Evolutionary conservation across 1,140 invertebrate genomes (phyloP).

Genomic region (Tetragnatha versicolor): DNA sequence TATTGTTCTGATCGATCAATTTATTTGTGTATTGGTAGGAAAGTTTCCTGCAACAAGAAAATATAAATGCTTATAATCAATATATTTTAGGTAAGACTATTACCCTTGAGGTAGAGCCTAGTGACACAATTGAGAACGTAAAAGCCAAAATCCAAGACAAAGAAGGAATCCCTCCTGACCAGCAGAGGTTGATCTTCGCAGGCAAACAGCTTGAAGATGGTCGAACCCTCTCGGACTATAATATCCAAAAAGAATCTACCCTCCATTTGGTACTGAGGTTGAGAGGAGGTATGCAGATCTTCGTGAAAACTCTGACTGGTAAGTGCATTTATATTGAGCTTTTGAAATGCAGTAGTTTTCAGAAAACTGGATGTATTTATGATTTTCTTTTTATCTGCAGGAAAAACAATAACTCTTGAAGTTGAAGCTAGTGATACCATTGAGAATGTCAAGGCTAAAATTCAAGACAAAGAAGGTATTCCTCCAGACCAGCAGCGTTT

Average conservation of each 20-base stretch:
- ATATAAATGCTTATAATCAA: too few relatives aligned
- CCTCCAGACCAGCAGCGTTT: too few relatives aligned
- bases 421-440: too few relatives aligned
- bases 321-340: slow-evolving; percentile 65
- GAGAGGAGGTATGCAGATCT: slow-evolving; percentile 66
- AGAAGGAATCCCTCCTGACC: slow-evolving; percentile 67
- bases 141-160: slow-evolving; percentile 88
- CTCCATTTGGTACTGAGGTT: slow-evolving; percentile 65
- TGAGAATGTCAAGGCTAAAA: too few relatives aligned
- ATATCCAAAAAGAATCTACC: slow-evolving; percentile 75
- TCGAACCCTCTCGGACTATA: slow-evolving; percentile 73
- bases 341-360: background rate
- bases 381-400: background rate
- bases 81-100: slow-evolving; percentile 64
- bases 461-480: too few relatives aligned
- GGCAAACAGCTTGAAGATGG: slow-evolving; percentile 69
- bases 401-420: too few relatives aligned
- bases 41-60: too few relatives aligned
- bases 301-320: slow-evolving; percentile 66
- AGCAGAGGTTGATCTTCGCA: slow-evolving; percentile 69
- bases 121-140: slow-evolving; percentile 93
- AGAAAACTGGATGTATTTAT: background rate
- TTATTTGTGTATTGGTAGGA: too few relatives aligned
- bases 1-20: too few relatives aligned
- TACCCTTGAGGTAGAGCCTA: slow-evolving; percentile 68